These are phyloP conservation scores for Hydroisotoma schaefferi DNA, from an alignment of 2,888 invertebrate genomes.

Conservation along the genomic window DNA sequence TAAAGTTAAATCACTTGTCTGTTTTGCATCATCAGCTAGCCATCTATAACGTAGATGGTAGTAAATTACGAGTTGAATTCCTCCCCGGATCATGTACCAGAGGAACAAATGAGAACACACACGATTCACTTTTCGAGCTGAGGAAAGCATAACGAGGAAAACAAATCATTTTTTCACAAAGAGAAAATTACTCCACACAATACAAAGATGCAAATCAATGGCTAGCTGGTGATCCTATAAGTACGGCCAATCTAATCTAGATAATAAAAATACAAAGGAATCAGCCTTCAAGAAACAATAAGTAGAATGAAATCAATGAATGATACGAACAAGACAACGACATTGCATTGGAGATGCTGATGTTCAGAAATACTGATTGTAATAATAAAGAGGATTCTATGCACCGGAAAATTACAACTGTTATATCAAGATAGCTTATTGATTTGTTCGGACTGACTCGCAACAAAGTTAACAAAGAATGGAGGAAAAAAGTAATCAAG, in stretches of 20 bases:
- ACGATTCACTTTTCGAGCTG: not conserved
- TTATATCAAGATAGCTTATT: constrained; percentile 14
- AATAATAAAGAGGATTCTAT: not conserved
- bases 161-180: constrained; percentile 17
- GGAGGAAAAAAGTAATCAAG: not conserved
- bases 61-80: too few relatives aligned
- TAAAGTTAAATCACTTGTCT: constrained; percentile 13
- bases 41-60: too few relatives aligned
- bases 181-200: constrained; percentile 10
- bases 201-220: constrained; percentile 18
- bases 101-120: constrained; percentile 18
- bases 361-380: too few relatives aligned
- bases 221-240: too few relatives aligned
- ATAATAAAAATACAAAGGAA: not conserved
- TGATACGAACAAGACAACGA: not conserved
- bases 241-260: not conserved
- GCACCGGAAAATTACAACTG: constrained; percentile 11
- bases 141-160: constrained; percentile 3
- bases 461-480: constrained; percentile 1
- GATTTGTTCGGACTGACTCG: constrained; percentile 19
- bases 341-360: not conserved
- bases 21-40: too few relatives aligned
- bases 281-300: too few relatives aligned
- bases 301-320: too few relatives aligned
- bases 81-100: constrained; percentile 8